Evolutionary conservation across 2,113 vertebrate species (phyloP).

Genomic region (Boleophthalmus pectinirostris): DNA sequence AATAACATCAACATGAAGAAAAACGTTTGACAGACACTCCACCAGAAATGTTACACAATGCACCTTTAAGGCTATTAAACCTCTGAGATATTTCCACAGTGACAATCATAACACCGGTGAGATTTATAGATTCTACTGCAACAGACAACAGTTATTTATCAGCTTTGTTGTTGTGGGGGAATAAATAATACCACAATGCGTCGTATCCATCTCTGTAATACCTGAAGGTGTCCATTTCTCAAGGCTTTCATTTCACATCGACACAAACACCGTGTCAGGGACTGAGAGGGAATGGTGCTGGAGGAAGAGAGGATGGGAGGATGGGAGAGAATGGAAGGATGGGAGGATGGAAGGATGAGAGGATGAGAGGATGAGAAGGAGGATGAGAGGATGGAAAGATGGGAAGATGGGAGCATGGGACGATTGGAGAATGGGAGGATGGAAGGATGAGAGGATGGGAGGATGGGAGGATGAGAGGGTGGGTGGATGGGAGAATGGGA

Average conservation of each 20-base stretch:
- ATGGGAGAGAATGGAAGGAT: no score
- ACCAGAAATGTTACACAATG: not conserved
- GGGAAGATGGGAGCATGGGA: no score
- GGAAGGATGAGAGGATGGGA: no score
- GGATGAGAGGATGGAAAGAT: no score
- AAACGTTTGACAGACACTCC: not conserved
- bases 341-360: no score
- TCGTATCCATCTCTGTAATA: not conserved
- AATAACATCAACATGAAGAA: no score
- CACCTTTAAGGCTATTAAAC: no score
- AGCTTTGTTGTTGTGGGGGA: not conserved
- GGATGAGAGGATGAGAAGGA: no score
- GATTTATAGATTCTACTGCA: not conserved
- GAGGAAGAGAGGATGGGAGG: not conserved
- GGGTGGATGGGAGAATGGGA: no score
- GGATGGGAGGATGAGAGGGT: no score
- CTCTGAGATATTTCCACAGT: not conserved
- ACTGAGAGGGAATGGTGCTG: not conserved
- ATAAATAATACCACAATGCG: not conserved
- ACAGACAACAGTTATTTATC: not conserved
- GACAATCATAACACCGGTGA: no score
- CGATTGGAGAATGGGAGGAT: no score
- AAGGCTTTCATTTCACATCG: not conserved
- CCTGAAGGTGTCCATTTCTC: not conserved
- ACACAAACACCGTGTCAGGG: not conserved